Conservation (phyloP, 2,888 invertebrate species). For the Argyresthia albistria region DNA sequence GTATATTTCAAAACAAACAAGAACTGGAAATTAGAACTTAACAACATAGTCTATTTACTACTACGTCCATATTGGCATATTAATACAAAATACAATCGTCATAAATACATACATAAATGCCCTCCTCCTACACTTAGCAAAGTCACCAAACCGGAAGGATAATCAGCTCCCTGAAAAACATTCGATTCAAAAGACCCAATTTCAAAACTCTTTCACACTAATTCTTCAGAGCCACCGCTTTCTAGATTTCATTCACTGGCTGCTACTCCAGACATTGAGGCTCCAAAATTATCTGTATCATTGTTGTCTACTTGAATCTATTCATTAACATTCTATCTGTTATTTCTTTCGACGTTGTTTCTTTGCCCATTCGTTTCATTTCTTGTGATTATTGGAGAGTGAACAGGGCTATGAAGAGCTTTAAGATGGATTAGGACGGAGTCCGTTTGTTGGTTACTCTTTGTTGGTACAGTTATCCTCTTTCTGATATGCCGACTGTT, state of each 20-base stretch:
- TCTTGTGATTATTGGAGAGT: constrained; percentile 39
- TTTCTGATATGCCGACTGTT: constrained; percentile 2
- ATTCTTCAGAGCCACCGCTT: constrained; percentile 13
- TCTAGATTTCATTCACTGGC: constrained; percentile 8
- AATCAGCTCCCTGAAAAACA: neutral
- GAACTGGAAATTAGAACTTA: too few relatives aligned
- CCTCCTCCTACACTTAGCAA: neutral
- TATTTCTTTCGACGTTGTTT: constrained; percentile 12
- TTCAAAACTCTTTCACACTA: constrained; percentile 1
- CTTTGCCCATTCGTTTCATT: constrained; percentile 19
- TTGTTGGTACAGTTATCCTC: constrained; percentile 2
- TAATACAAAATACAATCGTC: too few relatives aligned
- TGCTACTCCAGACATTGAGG: constrained; percentile 37
- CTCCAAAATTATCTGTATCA: constrained; percentile 36
- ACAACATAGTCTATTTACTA: too few relatives aligned
- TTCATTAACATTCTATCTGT: constrained; percentile 37
- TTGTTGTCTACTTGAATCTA: constrained; percentile 32
- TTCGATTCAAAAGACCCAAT: neutral
- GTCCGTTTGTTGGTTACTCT: neutral
- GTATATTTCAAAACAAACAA: too few relatives aligned
- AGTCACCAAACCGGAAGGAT: neutral
- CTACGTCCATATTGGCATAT: too few relatives aligned
- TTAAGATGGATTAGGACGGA: constrained; percentile 14
- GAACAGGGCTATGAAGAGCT: constrained; percentile 39
- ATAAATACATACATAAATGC: too few relatives aligned